Conservation (phyloP, 2,888 invertebrate species). For the Micoletzkya japonica region DNA sequence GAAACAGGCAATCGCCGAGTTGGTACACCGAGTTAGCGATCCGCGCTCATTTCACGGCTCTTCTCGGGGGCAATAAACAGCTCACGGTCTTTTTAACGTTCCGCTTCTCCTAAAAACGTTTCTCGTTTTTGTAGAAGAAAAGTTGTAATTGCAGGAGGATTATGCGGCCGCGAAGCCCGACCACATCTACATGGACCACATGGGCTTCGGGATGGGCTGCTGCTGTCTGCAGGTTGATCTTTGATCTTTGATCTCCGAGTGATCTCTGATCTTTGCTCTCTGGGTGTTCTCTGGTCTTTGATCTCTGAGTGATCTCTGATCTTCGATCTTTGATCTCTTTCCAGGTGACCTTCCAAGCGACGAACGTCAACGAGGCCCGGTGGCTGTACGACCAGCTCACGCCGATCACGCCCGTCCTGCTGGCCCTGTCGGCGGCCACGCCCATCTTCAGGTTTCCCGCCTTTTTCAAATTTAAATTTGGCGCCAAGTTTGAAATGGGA, state of each 20-base stretch:
- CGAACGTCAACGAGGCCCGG: constrained; percentile 88
- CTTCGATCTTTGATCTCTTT: no score
- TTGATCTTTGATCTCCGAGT: neutral
- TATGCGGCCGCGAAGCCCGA: constrained; percentile 77
- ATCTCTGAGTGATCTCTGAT: no score
- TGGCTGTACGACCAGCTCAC: constrained; percentile 95
- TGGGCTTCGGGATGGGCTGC: constrained; percentile 99
- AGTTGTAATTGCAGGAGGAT: neutral
- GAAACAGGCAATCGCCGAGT: no score
- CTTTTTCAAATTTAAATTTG: neutral
- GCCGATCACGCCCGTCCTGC: constrained; percentile 94
- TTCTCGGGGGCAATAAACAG: no score
- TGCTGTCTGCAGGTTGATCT: constrained; percentile 59
- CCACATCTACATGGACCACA: constrained; percentile 96
- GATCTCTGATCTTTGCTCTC: neutral
- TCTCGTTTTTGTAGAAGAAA: no score
- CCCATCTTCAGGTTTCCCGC: constrained; percentile 80
- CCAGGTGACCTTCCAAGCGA: constrained; percentile 78
- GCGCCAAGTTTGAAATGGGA: neutral
- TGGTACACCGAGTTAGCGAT: no score
- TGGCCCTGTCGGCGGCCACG: constrained; percentile 94
- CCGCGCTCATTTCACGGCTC: no score
- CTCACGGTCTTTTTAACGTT: no score
- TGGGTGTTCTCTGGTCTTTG: no score
- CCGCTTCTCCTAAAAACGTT: no score